These are phyloP conservation scores for Melanerpes formicivorus DNA, from an alignment of 2,113 vertebrate genomes.

Conservation along the genomic window DNA sequence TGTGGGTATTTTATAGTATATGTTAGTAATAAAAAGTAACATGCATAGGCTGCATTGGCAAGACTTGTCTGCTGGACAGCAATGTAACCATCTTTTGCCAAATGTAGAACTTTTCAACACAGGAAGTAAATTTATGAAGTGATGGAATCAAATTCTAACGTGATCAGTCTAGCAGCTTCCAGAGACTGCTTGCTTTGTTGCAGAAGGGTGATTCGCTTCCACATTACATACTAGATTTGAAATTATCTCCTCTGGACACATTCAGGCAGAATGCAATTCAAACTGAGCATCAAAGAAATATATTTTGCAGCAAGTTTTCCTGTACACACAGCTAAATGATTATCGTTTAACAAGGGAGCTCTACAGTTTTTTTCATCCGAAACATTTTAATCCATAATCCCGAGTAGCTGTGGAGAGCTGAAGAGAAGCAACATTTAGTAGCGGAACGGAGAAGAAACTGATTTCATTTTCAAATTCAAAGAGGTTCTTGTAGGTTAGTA, in stretches of 20 bases:
- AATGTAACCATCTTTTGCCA: background rate
- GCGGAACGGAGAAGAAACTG: background rate
- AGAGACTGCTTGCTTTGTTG: background rate
- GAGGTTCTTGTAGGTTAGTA: background rate
- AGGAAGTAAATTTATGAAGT: background rate
- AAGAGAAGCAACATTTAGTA: background rate
- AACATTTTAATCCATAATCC: slow-evolving; percentile 43
- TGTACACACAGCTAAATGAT: background rate
- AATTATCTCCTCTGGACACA: slow-evolving; percentile 1
- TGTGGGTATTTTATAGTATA: background rate
- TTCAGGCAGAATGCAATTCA: slow-evolving; percentile 23
- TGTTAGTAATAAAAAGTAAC: background rate
- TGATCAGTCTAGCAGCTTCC: slow-evolving; percentile 12
- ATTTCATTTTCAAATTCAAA: background rate
- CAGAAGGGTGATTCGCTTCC: background rate
- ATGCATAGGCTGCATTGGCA: background rate
- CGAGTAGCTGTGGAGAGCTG: background rate
- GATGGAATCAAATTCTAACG: background rate
- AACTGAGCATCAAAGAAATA: background rate
- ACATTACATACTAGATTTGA: background rate
- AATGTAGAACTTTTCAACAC: background rate
- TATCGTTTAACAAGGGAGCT: background rate
- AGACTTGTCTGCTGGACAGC: background rate
- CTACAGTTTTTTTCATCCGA: slow-evolving; percentile 11
- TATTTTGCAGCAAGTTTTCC: background rate